A percentile compares a stretch with the other conserved stretches of the same genome.
These are phyloP conservation scores for Saxidomus purpurata DNA, from an alignment of 1,140 invertebrate species.

Conservation along the genomic window DNA sequence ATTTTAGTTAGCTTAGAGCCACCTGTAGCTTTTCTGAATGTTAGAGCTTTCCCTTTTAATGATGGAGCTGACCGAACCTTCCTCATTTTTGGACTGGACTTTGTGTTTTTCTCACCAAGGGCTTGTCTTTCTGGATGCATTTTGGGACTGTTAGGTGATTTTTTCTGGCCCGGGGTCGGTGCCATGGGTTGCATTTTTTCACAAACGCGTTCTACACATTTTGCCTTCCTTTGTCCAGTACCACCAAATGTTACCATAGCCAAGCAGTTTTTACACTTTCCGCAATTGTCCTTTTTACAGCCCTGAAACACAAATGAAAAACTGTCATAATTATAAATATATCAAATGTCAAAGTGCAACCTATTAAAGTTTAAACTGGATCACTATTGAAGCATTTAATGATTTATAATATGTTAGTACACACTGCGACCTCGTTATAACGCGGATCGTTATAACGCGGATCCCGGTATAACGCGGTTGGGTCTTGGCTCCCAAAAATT, in stretches of 20 bases:
- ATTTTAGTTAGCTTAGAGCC: background rate
- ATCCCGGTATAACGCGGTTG: too few relatives aligned
- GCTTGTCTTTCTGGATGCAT: background rate
- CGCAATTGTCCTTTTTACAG: slow-evolving; percentile 31
- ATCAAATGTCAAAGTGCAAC: background rate
- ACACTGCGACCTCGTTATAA: too few relatives aligned
- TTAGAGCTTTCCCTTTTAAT: background rate
- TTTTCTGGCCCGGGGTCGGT: too few relatives aligned
- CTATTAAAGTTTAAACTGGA: background rate
- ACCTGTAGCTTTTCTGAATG: background rate
- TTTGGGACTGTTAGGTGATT: background rate
- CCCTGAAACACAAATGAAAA: slow-evolving; percentile 9
- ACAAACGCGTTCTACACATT: slow-evolving; percentile 20
- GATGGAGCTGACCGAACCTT: background rate
- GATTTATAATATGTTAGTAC: background rate
- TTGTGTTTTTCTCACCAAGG: background rate
- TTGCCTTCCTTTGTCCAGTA: background rate
- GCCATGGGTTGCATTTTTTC: background rate
- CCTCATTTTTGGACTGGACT: background rate
- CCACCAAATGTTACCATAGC: slow-evolving; percentile 35
- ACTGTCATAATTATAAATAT: too few relatives aligned
- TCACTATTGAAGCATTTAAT: background rate
- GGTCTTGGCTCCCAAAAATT: too few relatives aligned
- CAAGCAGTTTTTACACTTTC: slow-evolving; percentile 15
- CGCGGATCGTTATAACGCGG: too few relatives aligned